Conservation (phyloP, 2,113 vertebrate species). For the Psephotus haematonotus region DNA sequence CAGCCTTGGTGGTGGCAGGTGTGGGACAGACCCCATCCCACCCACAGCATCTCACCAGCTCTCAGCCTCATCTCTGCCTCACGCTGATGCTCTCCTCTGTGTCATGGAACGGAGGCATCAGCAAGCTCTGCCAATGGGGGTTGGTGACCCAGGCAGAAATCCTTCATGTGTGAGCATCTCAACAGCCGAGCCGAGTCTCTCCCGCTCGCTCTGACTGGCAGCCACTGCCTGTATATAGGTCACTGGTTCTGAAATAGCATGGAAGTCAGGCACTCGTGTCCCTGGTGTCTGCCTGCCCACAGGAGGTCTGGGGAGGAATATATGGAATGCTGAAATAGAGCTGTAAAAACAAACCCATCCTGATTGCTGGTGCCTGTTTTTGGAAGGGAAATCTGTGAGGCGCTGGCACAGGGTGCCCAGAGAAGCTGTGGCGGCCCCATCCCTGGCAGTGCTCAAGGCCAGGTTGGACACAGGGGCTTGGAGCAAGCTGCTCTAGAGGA, state of each 20-base stretch:
- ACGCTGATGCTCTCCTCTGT: rapidly evolving
- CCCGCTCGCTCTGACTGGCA: neutral
- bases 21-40: neutral
- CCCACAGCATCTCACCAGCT: rapidly evolving
- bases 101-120: neutral
- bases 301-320: neutral
- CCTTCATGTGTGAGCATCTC: neutral
- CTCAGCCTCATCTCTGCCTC: neutral
- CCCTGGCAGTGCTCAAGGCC: neutral
- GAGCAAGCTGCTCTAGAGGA: neutral
- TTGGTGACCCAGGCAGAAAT: neutral
- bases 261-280: neutral
- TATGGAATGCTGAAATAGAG: neutral
- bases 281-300: neutral
- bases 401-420: neutral
- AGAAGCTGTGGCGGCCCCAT: neutral
- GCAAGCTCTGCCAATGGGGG: neutral
- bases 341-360: neutral
- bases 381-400: neutral
- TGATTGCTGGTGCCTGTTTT: neutral
- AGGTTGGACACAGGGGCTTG: neutral
- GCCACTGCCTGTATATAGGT: neutral
- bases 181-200: neutral
- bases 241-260: neutral
- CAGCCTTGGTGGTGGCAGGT: neutral